Evolutionary conservation across 2,797 vertebrate species (phyloP).

Genomic region (Adrianichthys oophorus): DNA sequence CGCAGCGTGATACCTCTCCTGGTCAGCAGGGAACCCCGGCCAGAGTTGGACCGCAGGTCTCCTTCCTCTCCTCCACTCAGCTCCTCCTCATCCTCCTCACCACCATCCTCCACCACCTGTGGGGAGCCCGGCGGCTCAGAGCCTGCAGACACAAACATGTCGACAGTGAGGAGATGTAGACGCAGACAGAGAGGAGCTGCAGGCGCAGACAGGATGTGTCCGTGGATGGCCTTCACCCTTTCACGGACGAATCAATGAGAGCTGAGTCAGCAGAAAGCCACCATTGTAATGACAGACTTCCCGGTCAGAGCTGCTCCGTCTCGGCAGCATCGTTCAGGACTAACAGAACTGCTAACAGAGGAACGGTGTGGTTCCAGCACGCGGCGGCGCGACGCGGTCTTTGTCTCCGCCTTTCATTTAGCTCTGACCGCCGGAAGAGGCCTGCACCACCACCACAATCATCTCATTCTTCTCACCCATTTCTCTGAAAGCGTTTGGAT

Average conservation of each 20-base stretch:
- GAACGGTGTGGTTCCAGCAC: conserved; percentile 3
- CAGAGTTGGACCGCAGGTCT: conserved; percentile 63
- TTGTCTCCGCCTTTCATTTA: conserved; percentile 62
- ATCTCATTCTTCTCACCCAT: conserved; percentile 80
- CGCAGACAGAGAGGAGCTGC: no score
- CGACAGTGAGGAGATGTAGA: not conserved
- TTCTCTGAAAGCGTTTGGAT: conserved; percentile 58
- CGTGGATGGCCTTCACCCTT: no score
- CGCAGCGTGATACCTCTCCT: conserved; percentile 91
- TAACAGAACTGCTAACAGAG: conserved; percentile 20
- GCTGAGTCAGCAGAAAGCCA: no score
- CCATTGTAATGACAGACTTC: conserved; percentile 23
- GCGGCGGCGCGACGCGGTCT: conserved; percentile 21
- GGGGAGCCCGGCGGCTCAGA: conserved; percentile 81
- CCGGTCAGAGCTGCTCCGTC: conserved; percentile 15
- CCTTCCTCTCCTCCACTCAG: conserved; percentile 80
- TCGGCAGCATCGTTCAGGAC: conserved; percentile 33
- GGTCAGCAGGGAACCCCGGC: conserved; percentile 85
- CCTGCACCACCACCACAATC: conserved; percentile 64
- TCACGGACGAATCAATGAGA: no score
- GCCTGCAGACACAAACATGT: conserved; percentile 56
- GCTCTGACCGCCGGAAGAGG: conserved; percentile 57
- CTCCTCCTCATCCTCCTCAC: conserved; percentile 91
- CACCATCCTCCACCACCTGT: conserved; percentile 84
- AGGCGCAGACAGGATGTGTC: no score